Evolutionary conservation across 1,140 invertebrate genomes (phyloP).

Genomic region (Pseudachorutes palmiensis): DNA sequence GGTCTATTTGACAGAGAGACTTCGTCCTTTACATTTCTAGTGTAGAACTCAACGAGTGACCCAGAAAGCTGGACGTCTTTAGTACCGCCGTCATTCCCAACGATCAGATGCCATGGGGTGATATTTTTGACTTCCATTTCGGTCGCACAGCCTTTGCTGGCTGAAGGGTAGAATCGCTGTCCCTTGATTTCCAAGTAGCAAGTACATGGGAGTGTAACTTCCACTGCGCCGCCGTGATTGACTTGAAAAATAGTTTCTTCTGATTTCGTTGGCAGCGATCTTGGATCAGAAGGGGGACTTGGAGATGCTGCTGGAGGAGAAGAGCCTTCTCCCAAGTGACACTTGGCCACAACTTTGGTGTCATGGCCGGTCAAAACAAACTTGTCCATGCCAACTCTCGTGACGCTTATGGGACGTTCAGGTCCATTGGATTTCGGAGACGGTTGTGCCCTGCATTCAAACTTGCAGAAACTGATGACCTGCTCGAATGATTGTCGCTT

Average conservation of each 20-base stretch:
- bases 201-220: conserved; percentile 10
- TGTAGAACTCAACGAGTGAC: too few relatives aligned
- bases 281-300: too few relatives aligned
- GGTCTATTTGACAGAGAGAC: too few relatives aligned
- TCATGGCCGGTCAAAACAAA: conserved; percentile 1
- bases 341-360: background rate
- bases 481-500: conserved; percentile 6
- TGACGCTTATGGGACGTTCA: background rate
- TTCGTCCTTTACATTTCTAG: too few relatives aligned
- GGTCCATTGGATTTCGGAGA: background rate
- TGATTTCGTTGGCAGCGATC: too few relatives aligned
- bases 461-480: conserved; percentile 18
- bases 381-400: conserved; percentile 4
- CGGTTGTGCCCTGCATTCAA: conserved; percentile 10
- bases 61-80: too few relatives aligned
- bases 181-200: background rate
- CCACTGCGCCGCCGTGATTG: background rate
- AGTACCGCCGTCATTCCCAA: too few relatives aligned
- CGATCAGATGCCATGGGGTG: too few relatives aligned
- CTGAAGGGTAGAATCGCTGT: background rate
- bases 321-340: background rate
- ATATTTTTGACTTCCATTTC: too few relatives aligned
- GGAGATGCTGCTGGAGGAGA: background rate
- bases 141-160: background rate
- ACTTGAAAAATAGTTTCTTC: background rate